Base-by-base conservation (phyloP, 2,113 vertebrate genomes). In the Misgurnus anguillicaudatus region DNA sequence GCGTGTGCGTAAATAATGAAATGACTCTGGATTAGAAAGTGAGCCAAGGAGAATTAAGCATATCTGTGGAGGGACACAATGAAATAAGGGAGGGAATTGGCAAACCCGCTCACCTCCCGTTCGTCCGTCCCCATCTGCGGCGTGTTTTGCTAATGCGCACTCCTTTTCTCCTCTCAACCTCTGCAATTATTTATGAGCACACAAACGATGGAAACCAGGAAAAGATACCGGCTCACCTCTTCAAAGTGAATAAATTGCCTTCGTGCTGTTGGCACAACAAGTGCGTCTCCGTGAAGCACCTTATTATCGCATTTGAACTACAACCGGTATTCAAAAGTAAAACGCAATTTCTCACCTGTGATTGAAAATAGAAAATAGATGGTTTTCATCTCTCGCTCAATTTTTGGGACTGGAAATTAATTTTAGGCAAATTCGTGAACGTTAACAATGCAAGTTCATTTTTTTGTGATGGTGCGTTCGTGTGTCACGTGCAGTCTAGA, bases 61-160 rank as follows among this genome's bases (percentile, higher is more conserved):
- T 81, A 84, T 80, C 79, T 81, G 79, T 72, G 64, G 75, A 80
- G 70, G 63, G 74, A 70, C 64, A 80, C 67, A 80, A 75, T 78
- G 74, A 84, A 84, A 70, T 84, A 81, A 51, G 6, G 58, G 45
- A 71, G 67, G 78, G 68, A 80, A 69, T 78, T 82, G 69, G 41
- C 63, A 24, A 31, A 47, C 73, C 39, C 45, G 0, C 63, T 24
- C 66, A 53, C 66, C 66, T 61, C 68, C 75, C 75, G 47, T 73
- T 31, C 78, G 31, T 38, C 45, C 57, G 71, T 75, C 81, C 78
- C n/a, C 7, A 17, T 70, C 60, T 75, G 73, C 60, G 6, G 73
- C 24, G 14, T 75, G 73, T 75, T 76, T 76, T 76, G 47, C 73
- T 75, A 75, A 75, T 75, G 73, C 47, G 24, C 45, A 4, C 10